Evolutionary conservation across 2,888 invertebrate genomes (phyloP).

Genomic region (Theretra japonica): DNA sequence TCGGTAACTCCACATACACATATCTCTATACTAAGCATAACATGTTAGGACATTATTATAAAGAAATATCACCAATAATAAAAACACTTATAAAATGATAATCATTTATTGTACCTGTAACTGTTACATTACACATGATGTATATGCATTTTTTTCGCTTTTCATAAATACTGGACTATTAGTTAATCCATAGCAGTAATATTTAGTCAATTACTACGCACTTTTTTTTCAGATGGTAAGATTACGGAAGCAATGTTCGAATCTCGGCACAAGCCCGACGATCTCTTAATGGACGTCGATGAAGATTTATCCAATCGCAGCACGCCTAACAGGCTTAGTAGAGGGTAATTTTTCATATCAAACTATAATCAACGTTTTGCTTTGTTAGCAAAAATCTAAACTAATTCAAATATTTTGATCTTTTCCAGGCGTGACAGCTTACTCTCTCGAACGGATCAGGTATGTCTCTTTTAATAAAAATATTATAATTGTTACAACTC

Average conservation of each 20-base stretch:
- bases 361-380: constrained; percentile 14
- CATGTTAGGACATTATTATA: no score
- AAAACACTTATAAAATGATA: no score
- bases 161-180: no score
- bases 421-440: constrained; percentile 69
- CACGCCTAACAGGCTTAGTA: constrained; percentile 61
- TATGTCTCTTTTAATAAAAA: constrained; percentile 39
- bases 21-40: constrained; percentile 32
- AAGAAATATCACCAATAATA: no score
- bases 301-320: constrained; percentile 66
- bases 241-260: constrained; percentile 59
- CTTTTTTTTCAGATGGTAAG: constrained; percentile 56
- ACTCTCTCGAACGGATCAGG: constrained; percentile 63
- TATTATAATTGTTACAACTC: no score
- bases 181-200: no score
- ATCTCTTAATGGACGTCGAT: constrained; percentile 68
- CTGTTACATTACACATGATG: background rate
- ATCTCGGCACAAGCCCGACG: constrained; percentile 56
- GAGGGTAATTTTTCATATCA: constrained; percentile 51
- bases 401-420: constrained; percentile 27
- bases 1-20: constrained; percentile 49
- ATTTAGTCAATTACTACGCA: no score
- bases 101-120: background rate
- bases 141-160: background rate
- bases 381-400: background rate